Evolutionary conservation across 1,140 invertebrate species (phyloP), one percentile per base, ranked within the genome.

Genomic region (Drosophila tristis): DNA sequence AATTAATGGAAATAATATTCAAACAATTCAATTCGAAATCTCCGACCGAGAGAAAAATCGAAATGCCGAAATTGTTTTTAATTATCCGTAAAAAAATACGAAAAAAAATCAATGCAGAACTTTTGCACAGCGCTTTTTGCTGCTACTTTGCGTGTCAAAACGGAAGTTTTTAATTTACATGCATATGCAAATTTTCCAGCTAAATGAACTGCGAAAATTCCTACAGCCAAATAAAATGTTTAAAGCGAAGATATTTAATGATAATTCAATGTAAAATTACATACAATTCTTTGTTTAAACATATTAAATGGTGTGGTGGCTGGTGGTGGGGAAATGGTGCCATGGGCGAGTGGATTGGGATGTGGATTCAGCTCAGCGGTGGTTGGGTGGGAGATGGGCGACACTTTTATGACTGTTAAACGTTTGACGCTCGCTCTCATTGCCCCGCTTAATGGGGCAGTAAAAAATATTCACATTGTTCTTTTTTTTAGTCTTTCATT

Each of bases 111-210:
- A 70, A 57, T 42, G 51, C 58, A 77, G 50, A 39, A 63, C 57
- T 71, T 74, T 71, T 35, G 64, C 54, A 25, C 56, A 81, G 25
- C 57, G 58, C 63, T 65, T 70, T 58, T 39, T 43, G 44, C 43
- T 70, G 67, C 58, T 71, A 45, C 65, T 71, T 50, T 44, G 65
- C 70, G 65, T 71, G 67, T 70, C 67, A 58, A 73, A 82, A 70
- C 71, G 80, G 65, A 85, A 85, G 71, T 84, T 85, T 80, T 84
- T 80, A 79, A 84, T 84, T 84, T 84, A 79, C 80, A 84, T 84
- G 80, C 78, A 79, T 85, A 77, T 80, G 80, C 77, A 86, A 70
- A 86, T 68, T 80, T 63, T 60, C 25, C 47, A 68, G 63, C 63
- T 60, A 85, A 85, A 85, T 84, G 76, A 84, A 76, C 65, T 78